Percentiles rank a stretch among this genome's conserved stretches.
phyloP scores from a whole-genome alignment of 2,797 vertebrate genomes.

The Sebastes steindachneri region DNA sequence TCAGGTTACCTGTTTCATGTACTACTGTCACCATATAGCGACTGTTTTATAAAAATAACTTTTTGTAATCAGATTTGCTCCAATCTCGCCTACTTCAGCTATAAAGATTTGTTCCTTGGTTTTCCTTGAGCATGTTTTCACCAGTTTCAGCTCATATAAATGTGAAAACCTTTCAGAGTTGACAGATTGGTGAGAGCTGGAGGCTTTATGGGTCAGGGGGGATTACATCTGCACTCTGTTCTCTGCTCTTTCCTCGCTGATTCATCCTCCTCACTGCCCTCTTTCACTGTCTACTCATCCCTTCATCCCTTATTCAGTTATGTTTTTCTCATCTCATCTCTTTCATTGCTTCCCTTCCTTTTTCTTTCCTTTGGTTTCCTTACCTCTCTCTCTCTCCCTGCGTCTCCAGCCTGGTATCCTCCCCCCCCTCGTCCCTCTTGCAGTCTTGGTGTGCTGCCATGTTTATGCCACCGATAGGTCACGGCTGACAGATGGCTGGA shows the following conservation, averaged over 20 bases:
- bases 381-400: not conserved
- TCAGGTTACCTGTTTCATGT: too few relatives aligned
- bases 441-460: constrained; percentile 47
- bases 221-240: constrained; percentile 40
- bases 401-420: not conserved
- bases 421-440: not conserved
- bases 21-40: too few relatives aligned
- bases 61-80: too few relatives aligned
- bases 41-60: too few relatives aligned
- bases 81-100: too few relatives aligned
- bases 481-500: constrained; percentile 62
- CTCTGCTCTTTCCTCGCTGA: not conserved
- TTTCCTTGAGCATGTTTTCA: not conserved
- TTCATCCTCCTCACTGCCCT: not conserved
- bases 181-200: constrained; percentile 36
- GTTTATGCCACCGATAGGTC: constrained; percentile 46
- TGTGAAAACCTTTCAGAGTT: constrained; percentile 26
- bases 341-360: not conserved
- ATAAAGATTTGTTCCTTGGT: not conserved
- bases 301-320: not conserved
- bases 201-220: constrained; percentile 25
- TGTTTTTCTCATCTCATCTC: not conserved
- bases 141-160: constrained; percentile 26
- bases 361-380: not conserved
- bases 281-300: not conserved